Evolutionary conservation across 2,797 vertebrate species (phyloP).

Genomic region (Dermochelys coriacea): DNA sequence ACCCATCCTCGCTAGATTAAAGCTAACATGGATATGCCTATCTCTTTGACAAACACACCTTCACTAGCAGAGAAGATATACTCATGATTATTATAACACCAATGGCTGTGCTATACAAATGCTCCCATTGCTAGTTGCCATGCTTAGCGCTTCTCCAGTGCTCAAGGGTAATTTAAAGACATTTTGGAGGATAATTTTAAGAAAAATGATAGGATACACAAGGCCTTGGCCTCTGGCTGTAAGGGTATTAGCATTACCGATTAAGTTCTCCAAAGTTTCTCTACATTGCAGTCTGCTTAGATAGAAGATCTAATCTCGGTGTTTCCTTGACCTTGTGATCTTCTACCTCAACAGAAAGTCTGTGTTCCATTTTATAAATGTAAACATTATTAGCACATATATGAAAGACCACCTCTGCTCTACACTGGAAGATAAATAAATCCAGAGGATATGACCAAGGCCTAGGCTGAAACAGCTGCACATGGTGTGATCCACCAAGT

Average conservation of each 20-base stretch:
- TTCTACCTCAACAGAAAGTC: conserved; percentile 79
- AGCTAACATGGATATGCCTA: neutral
- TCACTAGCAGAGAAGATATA: neutral
- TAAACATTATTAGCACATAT: conserved; percentile 83
- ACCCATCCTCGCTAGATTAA: neutral
- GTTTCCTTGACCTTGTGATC: conserved; percentile 80
- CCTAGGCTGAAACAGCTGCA: conserved; percentile 51
- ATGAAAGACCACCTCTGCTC: conserved; percentile 80
- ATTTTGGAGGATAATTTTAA: conserved; percentile 42
- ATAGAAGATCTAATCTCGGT: conserved; percentile 81
- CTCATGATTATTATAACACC: neutral
- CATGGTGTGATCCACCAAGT: conserved; percentile 17
- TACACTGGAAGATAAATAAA: conserved; percentile 81
- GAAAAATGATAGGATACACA: conserved; percentile 31
- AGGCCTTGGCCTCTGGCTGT: conserved; percentile 40
- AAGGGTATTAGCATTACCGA: conserved; percentile 37
- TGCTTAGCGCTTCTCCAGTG: neutral
- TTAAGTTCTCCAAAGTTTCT: conserved; percentile 70
- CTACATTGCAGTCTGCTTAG: conserved; percentile 57
- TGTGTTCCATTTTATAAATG: conserved; percentile 82
- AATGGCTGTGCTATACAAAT: neutral
- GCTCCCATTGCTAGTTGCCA: neutral
- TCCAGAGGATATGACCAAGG: conserved; percentile 73
- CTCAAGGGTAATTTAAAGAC: conserved; percentile 3
- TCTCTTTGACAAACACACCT: neutral